Evolutionary conservation across 2,113 vertebrate species (phyloP).

Genomic region (Malurus elegans): DNA sequence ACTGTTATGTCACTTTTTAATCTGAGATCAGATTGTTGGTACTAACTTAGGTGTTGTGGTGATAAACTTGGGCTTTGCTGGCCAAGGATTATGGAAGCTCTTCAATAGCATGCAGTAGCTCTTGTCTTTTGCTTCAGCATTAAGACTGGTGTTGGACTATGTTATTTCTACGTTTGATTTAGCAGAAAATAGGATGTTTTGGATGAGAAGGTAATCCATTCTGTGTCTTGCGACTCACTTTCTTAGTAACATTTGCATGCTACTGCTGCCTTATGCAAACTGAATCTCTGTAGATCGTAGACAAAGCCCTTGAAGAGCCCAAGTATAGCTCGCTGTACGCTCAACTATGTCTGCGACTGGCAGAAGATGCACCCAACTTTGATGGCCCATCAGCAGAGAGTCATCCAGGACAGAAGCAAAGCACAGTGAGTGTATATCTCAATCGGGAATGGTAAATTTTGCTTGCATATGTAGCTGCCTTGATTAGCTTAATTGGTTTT

Average conservation of each 20-base stretch:
- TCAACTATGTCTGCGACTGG: constrained; percentile 99
- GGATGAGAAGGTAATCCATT: background rate
- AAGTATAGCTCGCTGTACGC: constrained; percentile 99
- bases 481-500: background rate
- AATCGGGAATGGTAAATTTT: background rate
- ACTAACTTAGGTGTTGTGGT: fast-evolving
- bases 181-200: fast-evolving
- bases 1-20: background rate
- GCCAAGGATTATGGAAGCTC: background rate
- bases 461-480: background rate
- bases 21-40: fast-evolving
- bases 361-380: constrained; percentile 99
- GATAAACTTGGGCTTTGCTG: background rate
- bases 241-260: fast-evolving
- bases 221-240: background rate
- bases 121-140: background rate
- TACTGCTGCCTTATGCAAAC: background rate
- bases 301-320: constrained; percentile 99
- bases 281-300: constrained; percentile 86
- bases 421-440: constrained; percentile 84
- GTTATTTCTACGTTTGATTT: background rate
- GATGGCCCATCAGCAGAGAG: constrained; percentile 97
- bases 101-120: fast-evolving
- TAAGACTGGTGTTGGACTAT: background rate
- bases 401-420: constrained; percentile 99